Percentiles rank a stretch among this genome's conserved stretches.
These are phyloP conservation scores for Strigamia transsilvanica DNA, from an alignment of 2,888 invertebrate species.

Conservation along the genomic window DNA sequence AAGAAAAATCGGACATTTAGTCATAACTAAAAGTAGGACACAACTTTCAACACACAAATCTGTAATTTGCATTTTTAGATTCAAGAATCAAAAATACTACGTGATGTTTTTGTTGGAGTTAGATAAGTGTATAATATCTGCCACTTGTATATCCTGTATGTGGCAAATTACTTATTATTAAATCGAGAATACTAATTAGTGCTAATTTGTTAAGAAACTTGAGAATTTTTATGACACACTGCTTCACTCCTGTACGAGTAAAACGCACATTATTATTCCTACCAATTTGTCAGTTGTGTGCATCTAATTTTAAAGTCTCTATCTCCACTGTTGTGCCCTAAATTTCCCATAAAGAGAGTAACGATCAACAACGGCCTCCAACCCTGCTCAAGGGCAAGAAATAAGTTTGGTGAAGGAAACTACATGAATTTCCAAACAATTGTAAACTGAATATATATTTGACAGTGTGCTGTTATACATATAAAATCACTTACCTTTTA, in stretches of 20 bases:
- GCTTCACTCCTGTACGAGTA: no score
- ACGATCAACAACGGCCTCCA: constrained; percentile 42
- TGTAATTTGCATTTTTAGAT: no score
- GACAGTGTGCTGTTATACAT: no score
- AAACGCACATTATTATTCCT: background rate
- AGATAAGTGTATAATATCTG: no score
- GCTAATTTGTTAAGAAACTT: no score
- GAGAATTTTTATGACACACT: no score
- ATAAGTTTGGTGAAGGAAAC: background rate
- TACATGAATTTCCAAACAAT: background rate
- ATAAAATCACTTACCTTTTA: constrained; percentile 6
- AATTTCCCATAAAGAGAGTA: constrained; percentile 43
- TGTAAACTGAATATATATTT: no score
- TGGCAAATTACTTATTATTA: no score
- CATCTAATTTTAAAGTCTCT: background rate
- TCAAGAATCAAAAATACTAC: no score
- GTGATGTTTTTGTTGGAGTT: no score
- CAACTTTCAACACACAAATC: background rate
- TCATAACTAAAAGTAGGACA: constrained; percentile 2
- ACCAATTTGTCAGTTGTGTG: background rate
- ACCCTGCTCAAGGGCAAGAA: constrained; percentile 25
- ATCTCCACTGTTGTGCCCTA: constrained; percentile 1
- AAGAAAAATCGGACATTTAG: background rate
- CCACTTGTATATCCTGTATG: no score
- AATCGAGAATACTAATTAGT: no score